Conservation (phyloP, 2,113 vertebrate genomes). For the Oceanodroma tethys region DNA sequence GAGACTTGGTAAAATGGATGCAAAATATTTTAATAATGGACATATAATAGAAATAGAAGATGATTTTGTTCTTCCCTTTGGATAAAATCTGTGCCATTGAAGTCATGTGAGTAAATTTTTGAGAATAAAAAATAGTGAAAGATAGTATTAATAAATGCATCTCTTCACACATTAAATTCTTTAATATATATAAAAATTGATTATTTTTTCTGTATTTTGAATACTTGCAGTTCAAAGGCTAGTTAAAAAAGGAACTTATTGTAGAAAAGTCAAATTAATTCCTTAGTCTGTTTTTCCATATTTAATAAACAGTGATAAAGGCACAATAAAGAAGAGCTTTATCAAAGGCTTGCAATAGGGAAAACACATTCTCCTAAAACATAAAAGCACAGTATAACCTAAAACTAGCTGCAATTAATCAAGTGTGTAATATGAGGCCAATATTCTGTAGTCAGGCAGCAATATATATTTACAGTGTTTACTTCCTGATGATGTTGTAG, state of each 20-base stretch:
- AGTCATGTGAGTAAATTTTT: not conserved
- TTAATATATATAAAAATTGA: not conserved
- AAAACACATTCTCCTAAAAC: not conserved
- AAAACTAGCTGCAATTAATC: not conserved
- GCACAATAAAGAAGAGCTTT: not conserved
- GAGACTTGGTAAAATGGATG: not conserved
- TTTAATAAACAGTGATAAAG: conserved; percentile 26
- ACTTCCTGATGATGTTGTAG: not conserved
- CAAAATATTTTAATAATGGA: not conserved
- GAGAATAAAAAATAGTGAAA: not conserved
- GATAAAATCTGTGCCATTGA: not conserved
- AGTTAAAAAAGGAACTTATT: not conserved
- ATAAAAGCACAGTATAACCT: not conserved
- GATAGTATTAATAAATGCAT: not conserved
- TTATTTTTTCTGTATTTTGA: not conserved
- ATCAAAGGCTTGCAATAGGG: not conserved
- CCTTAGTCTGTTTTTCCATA: not conserved
- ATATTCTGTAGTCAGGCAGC: not conserved
- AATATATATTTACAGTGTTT: not conserved
- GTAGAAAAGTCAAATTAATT: not conserved
- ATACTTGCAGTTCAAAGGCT: not conserved
- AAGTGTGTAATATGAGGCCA: not conserved
- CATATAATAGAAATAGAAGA: not conserved
- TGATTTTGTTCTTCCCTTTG: not conserved
- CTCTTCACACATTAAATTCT: not conserved